These are phyloP conservation scores for Cladorhizidae sp. DNA, from an alignment of 37 sponge, comb jelly and placozoan genomes.

Conservation along the genomic window DNA sequence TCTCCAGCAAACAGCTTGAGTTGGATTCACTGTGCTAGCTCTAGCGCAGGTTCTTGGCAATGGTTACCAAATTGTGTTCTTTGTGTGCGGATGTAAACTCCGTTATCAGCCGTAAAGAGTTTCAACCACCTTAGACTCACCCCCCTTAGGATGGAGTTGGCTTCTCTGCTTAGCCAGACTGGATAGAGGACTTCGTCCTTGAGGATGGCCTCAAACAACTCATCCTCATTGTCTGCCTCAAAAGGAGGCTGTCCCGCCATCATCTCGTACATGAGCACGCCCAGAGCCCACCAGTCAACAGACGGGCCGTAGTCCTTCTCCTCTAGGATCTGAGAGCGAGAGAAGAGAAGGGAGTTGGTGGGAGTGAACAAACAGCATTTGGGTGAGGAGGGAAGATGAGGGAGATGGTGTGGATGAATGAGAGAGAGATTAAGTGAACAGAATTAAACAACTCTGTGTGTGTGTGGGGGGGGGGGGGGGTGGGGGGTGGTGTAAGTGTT, in stretches of 20 bases:
- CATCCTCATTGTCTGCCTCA: conserved; percentile 98
- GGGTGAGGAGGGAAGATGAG: no score
- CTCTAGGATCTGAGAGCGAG: conserved; percentile 88
- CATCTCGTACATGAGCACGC: conserved; percentile 99
- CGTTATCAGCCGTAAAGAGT: no score
- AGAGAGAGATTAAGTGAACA: background rate
- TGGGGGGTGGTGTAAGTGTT: no score
- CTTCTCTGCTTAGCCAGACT: conserved; percentile 95
- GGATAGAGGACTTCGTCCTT: conserved; percentile 97
- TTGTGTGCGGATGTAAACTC: no score
- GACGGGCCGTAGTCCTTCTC: conserved; percentile 91
- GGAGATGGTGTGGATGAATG: no score
- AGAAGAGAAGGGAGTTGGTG: no score
- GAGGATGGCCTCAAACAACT: conserved; percentile 91
- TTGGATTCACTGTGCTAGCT: no score
- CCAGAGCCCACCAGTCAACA: conserved; percentile 99
- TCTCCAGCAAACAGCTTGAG: no score
- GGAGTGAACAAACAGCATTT: no score
- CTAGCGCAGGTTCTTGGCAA: no score
- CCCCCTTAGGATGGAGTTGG: conserved; percentile 92
- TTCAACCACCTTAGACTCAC: no score
- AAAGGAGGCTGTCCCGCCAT: conserved; percentile 99
- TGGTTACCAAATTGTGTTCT: no score
- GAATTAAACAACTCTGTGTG: background rate
- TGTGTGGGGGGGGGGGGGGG: background rate